Percentiles rank a stretch among this genome's conserved stretches.
These are phyloP conservation scores for Antigone vipio DNA, from an alignment of 2,113 vertebrate genomes.

Conservation along the genomic window DNA sequence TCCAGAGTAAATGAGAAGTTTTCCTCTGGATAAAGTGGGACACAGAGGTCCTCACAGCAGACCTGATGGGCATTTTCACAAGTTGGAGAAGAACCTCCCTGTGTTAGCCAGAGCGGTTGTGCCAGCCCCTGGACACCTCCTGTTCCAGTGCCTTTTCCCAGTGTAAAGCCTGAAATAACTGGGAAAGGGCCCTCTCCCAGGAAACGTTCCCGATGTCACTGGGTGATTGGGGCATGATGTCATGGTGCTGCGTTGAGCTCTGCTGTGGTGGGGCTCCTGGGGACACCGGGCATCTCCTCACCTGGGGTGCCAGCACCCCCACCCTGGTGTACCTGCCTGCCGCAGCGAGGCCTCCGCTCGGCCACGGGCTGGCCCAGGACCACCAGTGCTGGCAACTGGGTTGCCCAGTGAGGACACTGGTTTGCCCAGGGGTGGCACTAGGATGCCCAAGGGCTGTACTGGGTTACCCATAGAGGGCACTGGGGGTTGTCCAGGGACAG, in stretches of 20 bases:
- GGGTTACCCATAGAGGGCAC: not conserved
- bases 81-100: not conserved
- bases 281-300: not conserved
- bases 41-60: not conserved
- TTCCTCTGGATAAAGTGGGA: not conserved
- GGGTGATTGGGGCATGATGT: not conserved
- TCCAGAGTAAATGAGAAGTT: not conserved
- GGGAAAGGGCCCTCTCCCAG: not conserved
- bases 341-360: not conserved
- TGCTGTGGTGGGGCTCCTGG: not conserved
- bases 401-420: not conserved
- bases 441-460: not conserved
- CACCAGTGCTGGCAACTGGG: not conserved
- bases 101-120: not conserved
- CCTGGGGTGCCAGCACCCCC: not conserved
- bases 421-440: not conserved
- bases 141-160: not conserved
- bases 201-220: not conserved
- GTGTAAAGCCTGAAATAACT: not conserved
- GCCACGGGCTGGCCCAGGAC: not conserved
- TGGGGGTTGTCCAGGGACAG: not conserved
- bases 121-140: not conserved
- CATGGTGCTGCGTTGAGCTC: not conserved
- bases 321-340: not conserved
- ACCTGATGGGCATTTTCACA: not conserved